Base-by-base conservation (phyloP, 2,888 invertebrate species). In the Elysia crispata region DNA sequence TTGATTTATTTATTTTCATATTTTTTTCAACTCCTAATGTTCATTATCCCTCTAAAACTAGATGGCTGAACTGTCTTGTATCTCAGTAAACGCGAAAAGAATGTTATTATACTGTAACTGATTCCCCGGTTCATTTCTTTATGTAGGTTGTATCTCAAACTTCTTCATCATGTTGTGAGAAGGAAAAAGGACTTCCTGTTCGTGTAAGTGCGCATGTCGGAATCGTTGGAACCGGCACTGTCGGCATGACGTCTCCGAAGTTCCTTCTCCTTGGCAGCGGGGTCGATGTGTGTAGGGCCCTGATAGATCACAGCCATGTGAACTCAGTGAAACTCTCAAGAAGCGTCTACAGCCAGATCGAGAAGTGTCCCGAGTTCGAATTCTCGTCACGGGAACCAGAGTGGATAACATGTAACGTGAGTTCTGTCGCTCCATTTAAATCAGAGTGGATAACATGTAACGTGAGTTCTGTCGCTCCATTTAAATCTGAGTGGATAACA, bases 211-310 rank as follows among this genome's bases (percentile, higher is more conserved):
- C 80, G n/a, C 80, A 84, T 72, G 81, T 82, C 13, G 88, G 89
- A 5, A 76, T 80, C 13, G 85, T 85, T 8, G 82, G 82, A 41
- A 83, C 86, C 15, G 88, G 89, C 6, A 83, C 86, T 3, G 78
- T 88, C 0, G 86, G 86, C 13, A 64, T 74, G 20, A 79, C 82
- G 8, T 78, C 85, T 33, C 88, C 87, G 1, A 81, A 82, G 64
- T 86, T 85, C 66, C 75, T 81, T 20, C 67, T 86, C 23, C 80
- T 87, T 15, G 87, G 87, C 0, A 81, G 83, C 31, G 82, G 85
- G 0, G 79, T 86, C 25, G 85, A 86, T 49, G 83, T 85, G 13
- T 81, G 86, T 20, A 74, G 72, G 13, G 50, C 85, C 5, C 75
- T 88, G 70, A 81, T 84, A 25, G 49, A 75, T 13, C 54, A 80